These are phyloP conservation scores for Leucozona laternaria DNA, from an alignment of 2,888 invertebrate species.

Conservation along the genomic window DNA sequence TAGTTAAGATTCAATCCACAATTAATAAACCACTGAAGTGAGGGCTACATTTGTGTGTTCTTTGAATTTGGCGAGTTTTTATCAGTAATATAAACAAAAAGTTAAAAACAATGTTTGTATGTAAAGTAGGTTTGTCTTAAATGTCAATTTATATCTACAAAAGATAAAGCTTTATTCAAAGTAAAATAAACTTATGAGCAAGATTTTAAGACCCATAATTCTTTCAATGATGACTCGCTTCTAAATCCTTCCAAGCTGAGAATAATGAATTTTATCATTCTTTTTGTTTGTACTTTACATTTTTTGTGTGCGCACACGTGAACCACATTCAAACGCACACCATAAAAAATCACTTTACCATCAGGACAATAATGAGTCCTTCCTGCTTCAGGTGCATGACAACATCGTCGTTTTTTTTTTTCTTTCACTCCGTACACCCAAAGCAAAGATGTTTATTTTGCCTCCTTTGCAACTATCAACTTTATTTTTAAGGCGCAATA, in stretches of 20 bases:
- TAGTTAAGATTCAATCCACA: too few relatives aligned
- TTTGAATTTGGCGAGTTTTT: too few relatives aligned
- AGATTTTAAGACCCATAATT: neutral
- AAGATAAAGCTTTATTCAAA: neutral
- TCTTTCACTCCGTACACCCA: neutral
- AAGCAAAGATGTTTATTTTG: constrained; percentile 49
- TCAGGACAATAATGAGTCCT: neutral
- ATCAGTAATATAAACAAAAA: too few relatives aligned
- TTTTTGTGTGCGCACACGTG: constrained; percentile 17
- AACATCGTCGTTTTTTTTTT: neutral
- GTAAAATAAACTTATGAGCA: neutral
- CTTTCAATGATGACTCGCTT: neutral
- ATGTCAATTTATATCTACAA: too few relatives aligned
- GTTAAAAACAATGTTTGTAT: too few relatives aligned
- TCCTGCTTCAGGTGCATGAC: constrained; percentile 40
- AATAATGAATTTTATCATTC: constrained; percentile 52
- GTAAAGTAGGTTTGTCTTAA: too few relatives aligned
- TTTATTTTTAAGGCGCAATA: constrained; percentile 51
- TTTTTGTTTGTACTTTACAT: neutral
- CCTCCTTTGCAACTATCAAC: constrained; percentile 34
- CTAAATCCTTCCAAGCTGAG: neutral
- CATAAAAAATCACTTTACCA: constrained; percentile 35
- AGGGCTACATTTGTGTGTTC: too few relatives aligned
- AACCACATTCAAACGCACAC: constrained; percentile 58
- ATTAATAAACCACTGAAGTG: too few relatives aligned